A percentile compares a stretch with the other conserved stretches of the same genome.
phyloP scores from a whole-genome alignment of 2,888 invertebrate genomes.

The Lithophane ornitopus region DNA sequence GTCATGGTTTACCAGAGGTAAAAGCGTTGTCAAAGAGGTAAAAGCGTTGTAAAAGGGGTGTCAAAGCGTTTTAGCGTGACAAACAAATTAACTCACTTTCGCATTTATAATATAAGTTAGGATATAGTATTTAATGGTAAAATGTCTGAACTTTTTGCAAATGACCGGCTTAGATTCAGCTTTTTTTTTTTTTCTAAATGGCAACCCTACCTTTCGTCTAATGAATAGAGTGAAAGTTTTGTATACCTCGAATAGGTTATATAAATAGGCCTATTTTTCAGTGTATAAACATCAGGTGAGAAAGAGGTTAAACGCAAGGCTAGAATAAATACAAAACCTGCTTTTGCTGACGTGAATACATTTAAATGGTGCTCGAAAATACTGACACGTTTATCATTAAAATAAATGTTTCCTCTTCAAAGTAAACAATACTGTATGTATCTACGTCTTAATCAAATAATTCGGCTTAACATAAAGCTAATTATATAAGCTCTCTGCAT shows the following conservation, averaged over 20 bases:
- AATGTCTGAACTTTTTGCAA: not conserved
- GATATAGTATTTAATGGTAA: too few species aligned
- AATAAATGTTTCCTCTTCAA: not conserved
- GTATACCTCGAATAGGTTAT: not conserved
- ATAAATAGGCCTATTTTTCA: constrained; percentile 26
- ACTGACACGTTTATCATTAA: not conserved
- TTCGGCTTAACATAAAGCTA: constrained; percentile 6
- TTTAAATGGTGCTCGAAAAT: not conserved
- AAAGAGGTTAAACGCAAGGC: constrained; percentile 4
- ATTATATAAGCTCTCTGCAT: not conserved
- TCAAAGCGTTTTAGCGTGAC: too few species aligned
- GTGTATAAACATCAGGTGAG: constrained; percentile 10
- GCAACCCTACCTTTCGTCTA: not conserved
- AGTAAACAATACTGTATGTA: constrained; percentile 1
- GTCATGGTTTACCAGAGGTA: too few species aligned
- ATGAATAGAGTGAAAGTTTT: not conserved
- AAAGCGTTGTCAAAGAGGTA: too few species aligned
- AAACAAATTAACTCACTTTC: too few species aligned
- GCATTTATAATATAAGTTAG: too few species aligned
- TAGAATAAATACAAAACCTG: constrained; percentile 14
- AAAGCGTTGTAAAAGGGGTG: too few species aligned
- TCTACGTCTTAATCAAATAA: not conserved
- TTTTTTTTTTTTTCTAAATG: not conserved
- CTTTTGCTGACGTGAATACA: constrained; percentile 3
- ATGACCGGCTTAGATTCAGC: not conserved